Conservation (phyloP, 2,888 invertebrate species). For the Drosophila seclusa region DNA sequence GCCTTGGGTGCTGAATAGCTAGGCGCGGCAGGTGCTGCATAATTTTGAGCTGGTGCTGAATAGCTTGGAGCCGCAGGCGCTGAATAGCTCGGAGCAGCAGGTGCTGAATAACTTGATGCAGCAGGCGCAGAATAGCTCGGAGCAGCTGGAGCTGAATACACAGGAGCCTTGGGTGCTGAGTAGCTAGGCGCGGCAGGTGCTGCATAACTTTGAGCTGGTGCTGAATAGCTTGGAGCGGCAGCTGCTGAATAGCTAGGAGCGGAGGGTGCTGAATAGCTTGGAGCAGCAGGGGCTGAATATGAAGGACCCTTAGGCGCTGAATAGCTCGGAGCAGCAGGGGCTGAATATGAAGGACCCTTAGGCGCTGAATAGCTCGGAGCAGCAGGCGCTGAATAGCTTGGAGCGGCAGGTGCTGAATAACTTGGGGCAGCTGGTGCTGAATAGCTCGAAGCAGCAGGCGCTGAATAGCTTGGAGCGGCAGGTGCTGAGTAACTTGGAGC, state of each 20-base stretch:
- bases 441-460: conserved; percentile 28
- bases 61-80: conserved; percentile 4
- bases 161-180: not conserved
- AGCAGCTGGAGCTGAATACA: not conserved
- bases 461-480: conserved; percentile 2
- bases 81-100: conserved; percentile 11
- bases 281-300: too few relatives aligned
- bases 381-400: conserved; percentile 33
- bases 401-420: conserved; percentile 12
- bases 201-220: not conserved
- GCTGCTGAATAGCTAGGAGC: conserved; percentile 32
- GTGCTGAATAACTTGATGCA: conserved; percentile 21
- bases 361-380: conserved; percentile 30
- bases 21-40: conserved; percentile 20
- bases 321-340: not conserved
- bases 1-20: conserved; percentile 26
- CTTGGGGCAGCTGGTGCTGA: conserved; percentile 34
- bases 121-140: conserved; percentile 11
- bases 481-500: conserved; percentile 28
- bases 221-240: conserved; percentile 6
- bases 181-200: not conserved
- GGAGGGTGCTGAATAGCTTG: conserved; percentile 11
- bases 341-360: conserved; percentile 1
- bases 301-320: too few relatives aligned
- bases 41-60: too few relatives aligned